These are phyloP conservation scores for Heterocephalus glaber DNA, from an alignment of 2,113 vertebrate species.

Conservation along the genomic window DNA sequence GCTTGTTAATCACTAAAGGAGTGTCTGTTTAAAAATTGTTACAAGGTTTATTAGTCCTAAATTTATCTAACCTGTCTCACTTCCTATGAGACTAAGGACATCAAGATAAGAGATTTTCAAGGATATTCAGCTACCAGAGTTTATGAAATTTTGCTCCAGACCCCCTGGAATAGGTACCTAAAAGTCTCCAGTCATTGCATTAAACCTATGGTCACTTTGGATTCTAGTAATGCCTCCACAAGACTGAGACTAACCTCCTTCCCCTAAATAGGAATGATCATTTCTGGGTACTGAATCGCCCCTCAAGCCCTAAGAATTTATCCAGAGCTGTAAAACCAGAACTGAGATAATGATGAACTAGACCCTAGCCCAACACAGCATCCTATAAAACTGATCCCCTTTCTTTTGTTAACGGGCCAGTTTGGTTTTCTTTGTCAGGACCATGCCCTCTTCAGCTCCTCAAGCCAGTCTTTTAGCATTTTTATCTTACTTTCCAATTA, in stretches of 20 bases:
- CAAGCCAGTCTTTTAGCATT: neutral
- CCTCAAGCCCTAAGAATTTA: neutral
- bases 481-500: neutral
- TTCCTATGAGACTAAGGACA: neutral
- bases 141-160: neutral
- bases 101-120: neutral
- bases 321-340: neutral
- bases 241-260: neutral
- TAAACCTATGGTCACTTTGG: neutral
- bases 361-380: neutral
- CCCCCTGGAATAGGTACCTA: neutral
- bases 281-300: neutral
- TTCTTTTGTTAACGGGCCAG: neutral
- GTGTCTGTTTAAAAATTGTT: neutral
- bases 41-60: neutral
- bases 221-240: neutral
- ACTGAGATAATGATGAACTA: neutral
- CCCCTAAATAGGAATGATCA: neutral
- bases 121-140: neutral
- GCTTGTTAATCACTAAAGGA: neutral
- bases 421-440: neutral
- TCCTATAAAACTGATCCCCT: neutral
- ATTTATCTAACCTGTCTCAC: neutral
- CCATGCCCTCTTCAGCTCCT: neutral
- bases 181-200: neutral